A percentile compares a stretch with the other conserved stretches of the same genome.
phyloP scores from a whole-genome alignment of 2,888 invertebrate species.

The Serrognathus titanus region DNA sequence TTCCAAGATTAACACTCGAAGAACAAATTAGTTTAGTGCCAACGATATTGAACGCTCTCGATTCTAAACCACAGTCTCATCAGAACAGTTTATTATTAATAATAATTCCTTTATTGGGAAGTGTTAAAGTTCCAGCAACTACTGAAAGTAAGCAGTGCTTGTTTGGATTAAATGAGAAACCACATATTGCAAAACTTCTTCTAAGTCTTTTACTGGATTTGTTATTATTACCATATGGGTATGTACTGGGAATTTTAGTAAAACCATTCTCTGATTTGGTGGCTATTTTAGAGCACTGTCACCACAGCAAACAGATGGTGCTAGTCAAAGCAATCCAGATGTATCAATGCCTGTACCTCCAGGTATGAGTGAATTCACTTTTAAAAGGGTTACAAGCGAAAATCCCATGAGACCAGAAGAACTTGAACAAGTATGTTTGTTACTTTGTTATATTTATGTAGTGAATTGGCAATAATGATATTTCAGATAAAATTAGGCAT shows the following conservation, averaged over 20 bases:
- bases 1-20: constrained; percentile 71
- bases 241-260: constrained; percentile 27
- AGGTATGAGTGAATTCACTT: constrained; percentile 73
- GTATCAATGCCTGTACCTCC: constrained; percentile 60
- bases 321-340: constrained; percentile 25
- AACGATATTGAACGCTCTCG: constrained; percentile 70
- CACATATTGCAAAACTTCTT: constrained; percentile 64
- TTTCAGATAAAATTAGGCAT: constrained; percentile 68
- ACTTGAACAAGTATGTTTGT: constrained; percentile 65
- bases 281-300: constrained; percentile 35
- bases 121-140: constrained; percentile 65
- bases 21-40: constrained; percentile 75
- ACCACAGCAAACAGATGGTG: constrained; percentile 31
- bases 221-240: constrained; percentile 83
- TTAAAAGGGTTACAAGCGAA: constrained; percentile 71
- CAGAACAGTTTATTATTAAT: constrained; percentile 82
- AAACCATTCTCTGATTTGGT: not conserved
- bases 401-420: constrained; percentile 72
- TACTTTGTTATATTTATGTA: not conserved
- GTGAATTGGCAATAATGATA: not conserved
- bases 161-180: constrained; percentile 71
- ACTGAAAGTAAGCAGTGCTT: constrained; percentile 60
- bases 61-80: constrained; percentile 77
- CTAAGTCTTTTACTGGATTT: constrained; percentile 78
- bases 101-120: constrained; percentile 74